These are phyloP conservation scores for Odontamblyopus lacepedii DNA, from an alignment of 2,797 vertebrate genomes.

Conservation along the genomic window DNA sequence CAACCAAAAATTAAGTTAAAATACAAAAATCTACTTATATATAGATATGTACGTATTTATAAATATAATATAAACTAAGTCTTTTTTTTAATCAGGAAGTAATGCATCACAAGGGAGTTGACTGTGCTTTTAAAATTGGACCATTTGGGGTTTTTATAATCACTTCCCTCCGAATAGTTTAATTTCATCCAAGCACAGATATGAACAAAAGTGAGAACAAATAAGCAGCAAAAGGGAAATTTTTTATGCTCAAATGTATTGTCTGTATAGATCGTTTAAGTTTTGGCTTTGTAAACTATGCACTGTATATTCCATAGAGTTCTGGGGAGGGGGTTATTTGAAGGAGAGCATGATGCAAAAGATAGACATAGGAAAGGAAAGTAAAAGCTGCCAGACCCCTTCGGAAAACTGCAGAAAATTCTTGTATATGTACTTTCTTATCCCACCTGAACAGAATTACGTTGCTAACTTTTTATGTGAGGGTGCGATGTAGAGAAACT, in stretches of 20 bases:
- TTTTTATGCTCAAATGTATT: slow-evolving; percentile 60
- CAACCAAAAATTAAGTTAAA: slow-evolving; percentile 66
- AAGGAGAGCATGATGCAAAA: slow-evolving; percentile 70
- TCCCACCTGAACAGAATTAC: slow-evolving; percentile 47
- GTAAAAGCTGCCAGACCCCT: slow-evolving; percentile 6
- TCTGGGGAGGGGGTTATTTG: slow-evolving; percentile 55
- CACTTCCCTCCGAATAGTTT: slow-evolving; percentile 43
- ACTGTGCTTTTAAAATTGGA: slow-evolving; percentile 34
- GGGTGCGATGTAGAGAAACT: slow-evolving; percentile 44
- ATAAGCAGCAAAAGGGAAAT: slow-evolving; percentile 38
- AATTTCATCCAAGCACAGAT: slow-evolving; percentile 48
- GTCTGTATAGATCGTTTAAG: slow-evolving; percentile 70
- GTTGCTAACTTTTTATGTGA: slow-evolving; percentile 33
- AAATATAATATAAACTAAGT: slow-evolving; percentile 27
- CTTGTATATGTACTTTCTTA: slow-evolving; percentile 54
- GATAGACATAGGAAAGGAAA: slow-evolving; percentile 35
- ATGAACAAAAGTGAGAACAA: slow-evolving; percentile 64
- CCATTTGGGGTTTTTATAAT: slow-evolving; percentile 4
- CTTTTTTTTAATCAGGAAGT: slow-evolving; percentile 23
- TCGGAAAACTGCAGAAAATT: slow-evolving; percentile 19
- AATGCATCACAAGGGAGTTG: slow-evolving; percentile 33
- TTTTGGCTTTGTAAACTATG: slow-evolving; percentile 85
- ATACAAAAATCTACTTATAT: slow-evolving; percentile 31
- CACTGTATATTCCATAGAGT: slow-evolving; percentile 81
- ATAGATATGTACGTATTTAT: slow-evolving; percentile 35